Conservation (phyloP, 1,140 invertebrate genomes). For the Subanguina moxae region DNA sequence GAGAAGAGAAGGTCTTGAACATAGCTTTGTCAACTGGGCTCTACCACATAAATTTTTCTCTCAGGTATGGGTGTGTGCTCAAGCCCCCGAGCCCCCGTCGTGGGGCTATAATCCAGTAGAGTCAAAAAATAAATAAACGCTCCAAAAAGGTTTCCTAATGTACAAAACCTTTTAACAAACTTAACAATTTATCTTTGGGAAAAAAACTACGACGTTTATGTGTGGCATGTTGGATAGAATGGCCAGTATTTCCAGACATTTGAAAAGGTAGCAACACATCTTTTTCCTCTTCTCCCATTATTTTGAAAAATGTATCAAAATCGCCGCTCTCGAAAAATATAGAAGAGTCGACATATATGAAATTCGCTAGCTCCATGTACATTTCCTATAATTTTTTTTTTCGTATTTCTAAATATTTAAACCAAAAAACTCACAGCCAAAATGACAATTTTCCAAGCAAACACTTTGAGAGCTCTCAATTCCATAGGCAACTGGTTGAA, state of each 20-base stretch:
- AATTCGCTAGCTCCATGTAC: background rate
- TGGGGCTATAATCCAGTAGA: background rate
- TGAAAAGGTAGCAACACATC: background rate
- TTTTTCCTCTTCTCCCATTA: background rate
- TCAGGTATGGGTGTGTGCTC: no score
- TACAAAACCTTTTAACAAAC: no score
- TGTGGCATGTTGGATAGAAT: constrained; percentile 1
- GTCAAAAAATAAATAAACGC: background rate
- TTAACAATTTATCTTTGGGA: no score
- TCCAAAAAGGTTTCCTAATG: no score
- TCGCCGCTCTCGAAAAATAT: background rate
- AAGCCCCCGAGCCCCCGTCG: no score
- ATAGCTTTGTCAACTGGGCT: no score
- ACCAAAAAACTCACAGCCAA: background rate
- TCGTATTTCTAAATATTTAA: background rate
- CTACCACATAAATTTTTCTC: no score
- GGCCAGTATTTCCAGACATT: constrained; percentile 1
- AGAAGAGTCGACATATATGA: background rate
- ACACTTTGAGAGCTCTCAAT: background rate
- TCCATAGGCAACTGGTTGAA: background rate
- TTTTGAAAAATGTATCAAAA: background rate
- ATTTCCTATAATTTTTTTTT: no score
- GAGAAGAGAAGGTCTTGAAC: no score
- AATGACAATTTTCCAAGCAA: background rate
- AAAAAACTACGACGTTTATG: background rate